Percentiles rank a stretch among this genome's conserved stretches.
Conservation (phyloP, 2,113 vertebrate species). For the Oryzias celebensis region DNA sequence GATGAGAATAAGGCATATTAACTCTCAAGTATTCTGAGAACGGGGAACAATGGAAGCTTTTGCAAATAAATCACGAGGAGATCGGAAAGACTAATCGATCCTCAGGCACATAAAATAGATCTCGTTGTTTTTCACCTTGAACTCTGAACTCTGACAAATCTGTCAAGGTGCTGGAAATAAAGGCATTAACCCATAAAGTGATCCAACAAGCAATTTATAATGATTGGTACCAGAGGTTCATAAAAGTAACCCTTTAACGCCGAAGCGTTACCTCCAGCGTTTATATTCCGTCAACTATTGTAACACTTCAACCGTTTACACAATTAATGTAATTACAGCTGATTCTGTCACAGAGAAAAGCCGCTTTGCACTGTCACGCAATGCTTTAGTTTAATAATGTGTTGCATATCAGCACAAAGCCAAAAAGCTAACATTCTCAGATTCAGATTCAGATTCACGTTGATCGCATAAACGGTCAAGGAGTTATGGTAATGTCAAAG, state of each 20-base stretch:
- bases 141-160: constrained; percentile 57
- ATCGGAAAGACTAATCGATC: constrained; percentile 70
- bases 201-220: neutral
- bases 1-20: constrained; percentile 49
- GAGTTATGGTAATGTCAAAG: too few relatives aligned
- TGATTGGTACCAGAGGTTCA: neutral
- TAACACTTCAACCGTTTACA: too few relatives aligned
- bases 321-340: too few relatives aligned
- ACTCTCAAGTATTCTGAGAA: constrained; percentile 41
- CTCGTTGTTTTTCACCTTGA: constrained; percentile 64
- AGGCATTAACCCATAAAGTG: constrained; percentile 42
- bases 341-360: too few relatives aligned
- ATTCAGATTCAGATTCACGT: too few relatives aligned
- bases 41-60: constrained; percentile 25
- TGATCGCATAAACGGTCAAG: too few relatives aligned
- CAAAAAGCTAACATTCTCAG: too few relatives aligned
- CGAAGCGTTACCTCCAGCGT: neutral
- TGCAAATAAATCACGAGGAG: constrained; percentile 61
- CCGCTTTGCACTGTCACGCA: too few relatives aligned
- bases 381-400: too few relatives aligned
- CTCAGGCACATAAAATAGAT: constrained; percentile 54
- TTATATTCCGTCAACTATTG: too few relatives aligned
- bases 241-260: neutral
- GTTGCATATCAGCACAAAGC: too few relatives aligned
- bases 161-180: constrained; percentile 38